Evolutionary conservation across 1,140 invertebrate species (phyloP).

Genomic region (Batillaria attramentaria): DNA sequence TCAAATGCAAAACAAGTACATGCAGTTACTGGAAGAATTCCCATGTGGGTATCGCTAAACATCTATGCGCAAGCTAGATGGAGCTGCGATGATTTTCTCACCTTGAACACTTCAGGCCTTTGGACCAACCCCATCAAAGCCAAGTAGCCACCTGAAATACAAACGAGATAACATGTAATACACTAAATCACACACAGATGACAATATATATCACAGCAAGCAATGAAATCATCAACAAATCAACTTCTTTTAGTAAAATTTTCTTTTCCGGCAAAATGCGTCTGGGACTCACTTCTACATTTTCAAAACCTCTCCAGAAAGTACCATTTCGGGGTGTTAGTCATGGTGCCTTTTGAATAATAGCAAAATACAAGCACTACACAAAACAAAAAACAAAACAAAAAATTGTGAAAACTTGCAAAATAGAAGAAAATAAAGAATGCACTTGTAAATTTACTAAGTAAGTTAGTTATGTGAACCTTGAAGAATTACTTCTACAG

Average conservation of each 20-base stretch:
- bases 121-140: conserved; percentile 74
- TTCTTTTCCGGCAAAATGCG: background rate
- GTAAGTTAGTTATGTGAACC: too few species aligned
- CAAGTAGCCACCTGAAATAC: conserved; percentile 72
- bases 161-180: conserved; percentile 35
- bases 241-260: background rate
- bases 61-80: too few species aligned
- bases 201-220: background rate
- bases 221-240: background rate
- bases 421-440: background rate
- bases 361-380: background rate
- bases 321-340: too few species aligned
- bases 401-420: background rate
- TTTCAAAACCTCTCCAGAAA: too few species aligned
- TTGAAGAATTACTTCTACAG: too few species aligned
- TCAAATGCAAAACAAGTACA: too few species aligned
- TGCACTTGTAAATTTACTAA: too few species aligned
- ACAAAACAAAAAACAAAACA: conserved; percentile 3
- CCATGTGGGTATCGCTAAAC: too few species aligned
- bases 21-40: too few species aligned
- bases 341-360: too few species aligned
- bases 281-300: too few species aligned
- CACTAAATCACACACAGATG: background rate
- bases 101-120: conserved; percentile 74
- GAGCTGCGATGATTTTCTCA: too few species aligned